Conservation (phyloP, 2,888 invertebrate genomes). For the Drosophila anomalata region DNA sequence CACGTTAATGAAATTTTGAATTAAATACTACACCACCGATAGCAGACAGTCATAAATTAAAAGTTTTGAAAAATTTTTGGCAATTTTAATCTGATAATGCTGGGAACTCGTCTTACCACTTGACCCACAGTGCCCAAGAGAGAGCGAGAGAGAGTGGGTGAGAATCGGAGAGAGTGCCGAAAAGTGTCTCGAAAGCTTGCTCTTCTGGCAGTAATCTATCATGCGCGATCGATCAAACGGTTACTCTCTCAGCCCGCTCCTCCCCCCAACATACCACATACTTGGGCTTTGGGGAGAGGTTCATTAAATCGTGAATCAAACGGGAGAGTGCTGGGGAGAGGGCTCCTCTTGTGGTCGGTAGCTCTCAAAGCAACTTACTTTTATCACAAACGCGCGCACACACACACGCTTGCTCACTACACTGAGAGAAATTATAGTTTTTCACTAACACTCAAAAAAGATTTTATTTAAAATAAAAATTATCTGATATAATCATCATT, state of each 20-base stretch:
- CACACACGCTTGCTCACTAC: constrained; percentile 16
- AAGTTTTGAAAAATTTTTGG: constrained; percentile 8
- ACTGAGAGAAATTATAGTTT: not conserved
- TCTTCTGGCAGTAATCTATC: constrained; percentile 39
- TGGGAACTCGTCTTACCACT: constrained; percentile 6
- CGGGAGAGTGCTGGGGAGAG: not conserved
- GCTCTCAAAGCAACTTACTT: constrained; percentile 40
- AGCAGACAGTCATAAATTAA: constrained; percentile 20
- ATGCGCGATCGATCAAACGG: constrained; percentile 42
- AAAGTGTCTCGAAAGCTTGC: constrained; percentile 21
- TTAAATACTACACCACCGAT: constrained; percentile 2
- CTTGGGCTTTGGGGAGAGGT: constrained; percentile 16
- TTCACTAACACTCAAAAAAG: too few species aligned
- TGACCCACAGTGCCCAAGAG: constrained; percentile 37
- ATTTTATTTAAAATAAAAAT: too few species aligned
- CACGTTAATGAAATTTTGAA: not conserved
- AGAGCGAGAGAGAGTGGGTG: constrained; percentile 6
- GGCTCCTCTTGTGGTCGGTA: constrained; percentile 11
- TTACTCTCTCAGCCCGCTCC: constrained; percentile 9
- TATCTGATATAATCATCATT: too few species aligned
- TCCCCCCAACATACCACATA: constrained; percentile 4
- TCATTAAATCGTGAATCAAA: constrained; percentile 7
- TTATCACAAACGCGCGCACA: constrained; percentile 44
- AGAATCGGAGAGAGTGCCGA: constrained; percentile 8
- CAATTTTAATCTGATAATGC: constrained; percentile 25